Evolutionary conservation across 1,140 invertebrate species (phyloP).

Genomic region (Portunus trituberculatus): DNA sequence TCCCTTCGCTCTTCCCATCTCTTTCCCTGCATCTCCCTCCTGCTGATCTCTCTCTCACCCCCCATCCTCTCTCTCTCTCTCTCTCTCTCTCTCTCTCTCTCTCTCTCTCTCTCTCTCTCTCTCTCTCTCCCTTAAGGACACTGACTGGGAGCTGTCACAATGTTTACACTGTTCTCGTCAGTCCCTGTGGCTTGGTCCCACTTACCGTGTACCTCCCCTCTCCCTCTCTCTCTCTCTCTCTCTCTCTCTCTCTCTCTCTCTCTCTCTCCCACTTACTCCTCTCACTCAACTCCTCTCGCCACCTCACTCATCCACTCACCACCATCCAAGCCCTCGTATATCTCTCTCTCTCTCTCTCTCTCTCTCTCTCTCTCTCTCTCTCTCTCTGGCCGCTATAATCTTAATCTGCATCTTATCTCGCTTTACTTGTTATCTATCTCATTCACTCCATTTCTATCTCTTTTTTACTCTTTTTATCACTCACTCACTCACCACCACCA

Average conservation of each 20-base stretch:
- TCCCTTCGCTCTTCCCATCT: constrained; percentile 18
- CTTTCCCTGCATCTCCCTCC: neutral
- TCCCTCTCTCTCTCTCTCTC: neutral
- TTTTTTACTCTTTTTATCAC: no score
- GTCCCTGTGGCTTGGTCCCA: neutral
- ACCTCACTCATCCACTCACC: constrained; percentile 31
- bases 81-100: constrained; percentile 54
- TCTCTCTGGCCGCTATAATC: neutral
- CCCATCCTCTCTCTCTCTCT: constrained; percentile 5
- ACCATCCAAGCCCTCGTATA: neutral
- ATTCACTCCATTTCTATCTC: neutral
- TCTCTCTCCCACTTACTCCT: neutral
- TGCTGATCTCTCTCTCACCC: neutral
- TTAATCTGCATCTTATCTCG: neutral
- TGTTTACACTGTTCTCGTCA: constrained; percentile 54
- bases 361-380: neutral
- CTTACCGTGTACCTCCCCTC: neutral
- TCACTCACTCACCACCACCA: neutral
- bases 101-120: constrained; percentile 41
- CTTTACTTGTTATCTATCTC: neutral
- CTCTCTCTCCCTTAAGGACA: constrained; percentile 30
- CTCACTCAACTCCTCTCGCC: neutral
- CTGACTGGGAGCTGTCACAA: constrained; percentile 54
- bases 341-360: neutral
- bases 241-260: neutral